A percentile compares a stretch with the other conserved stretches of the same genome.
Conservation (phyloP, 2,797 vertebrate genomes). For the Argya squamiceps region DNA sequence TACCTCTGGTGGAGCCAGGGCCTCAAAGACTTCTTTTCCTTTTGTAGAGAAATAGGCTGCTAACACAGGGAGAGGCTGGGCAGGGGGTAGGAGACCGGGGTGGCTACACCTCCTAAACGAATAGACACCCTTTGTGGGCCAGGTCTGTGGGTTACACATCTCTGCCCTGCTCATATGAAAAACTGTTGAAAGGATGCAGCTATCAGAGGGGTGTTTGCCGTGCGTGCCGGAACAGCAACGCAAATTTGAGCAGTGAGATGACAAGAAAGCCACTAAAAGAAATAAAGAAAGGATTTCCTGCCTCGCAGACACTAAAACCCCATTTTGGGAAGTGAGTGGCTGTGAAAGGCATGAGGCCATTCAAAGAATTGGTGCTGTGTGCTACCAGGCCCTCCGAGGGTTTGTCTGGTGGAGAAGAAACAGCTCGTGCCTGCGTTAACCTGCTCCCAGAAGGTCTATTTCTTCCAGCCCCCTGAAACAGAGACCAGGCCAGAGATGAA, state of each 20-base stretch:
- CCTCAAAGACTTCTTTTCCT: neutral
- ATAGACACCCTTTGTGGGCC: neutral
- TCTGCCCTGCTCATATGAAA: slow-evolving; percentile 5
- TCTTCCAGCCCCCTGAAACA: slow-evolving; percentile 35
- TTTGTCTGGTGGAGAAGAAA: slow-evolving; percentile 52
- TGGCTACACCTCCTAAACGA: neutral
- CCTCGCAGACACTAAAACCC: slow-evolving; percentile 14
- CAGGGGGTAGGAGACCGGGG: rapidly evolving
- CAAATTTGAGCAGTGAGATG: slow-evolving; percentile 46
- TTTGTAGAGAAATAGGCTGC: neutral
- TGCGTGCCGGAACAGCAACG: neutral
- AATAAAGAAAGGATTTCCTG: slow-evolving; percentile 68
- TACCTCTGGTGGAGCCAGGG: neutral
- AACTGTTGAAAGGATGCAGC: slow-evolving; percentile 69
- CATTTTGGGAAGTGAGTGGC: slow-evolving; percentile 5
- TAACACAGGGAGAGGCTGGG: neutral
- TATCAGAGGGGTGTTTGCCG: slow-evolving; percentile 15
- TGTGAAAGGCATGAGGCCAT: slow-evolving; percentile 43
- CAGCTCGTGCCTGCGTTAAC: slow-evolving; percentile 22
- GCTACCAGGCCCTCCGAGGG: slow-evolving; percentile 47
- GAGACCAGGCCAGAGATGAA: slow-evolving; percentile 12
- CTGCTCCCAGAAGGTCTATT: slow-evolving; percentile 51
- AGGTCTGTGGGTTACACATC: neutral
- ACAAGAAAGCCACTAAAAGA: slow-evolving; percentile 67
- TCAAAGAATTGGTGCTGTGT: slow-evolving; percentile 32